These are phyloP conservation scores for Tetrapedia diversipes DNA, from an alignment of 2,888 invertebrate genomes.

Conservation along the genomic window DNA sequence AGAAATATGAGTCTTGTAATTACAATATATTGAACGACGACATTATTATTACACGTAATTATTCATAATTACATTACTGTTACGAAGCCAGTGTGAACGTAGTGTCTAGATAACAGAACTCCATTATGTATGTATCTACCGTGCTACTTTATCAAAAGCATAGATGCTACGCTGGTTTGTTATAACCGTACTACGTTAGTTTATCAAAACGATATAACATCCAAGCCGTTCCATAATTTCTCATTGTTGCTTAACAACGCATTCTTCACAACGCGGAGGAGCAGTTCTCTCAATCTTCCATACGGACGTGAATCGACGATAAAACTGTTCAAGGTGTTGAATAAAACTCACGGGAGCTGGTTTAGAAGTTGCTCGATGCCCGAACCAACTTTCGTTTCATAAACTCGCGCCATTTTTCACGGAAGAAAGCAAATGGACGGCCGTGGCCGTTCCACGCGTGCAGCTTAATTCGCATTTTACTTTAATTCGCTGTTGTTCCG, in stretches of 20 bases:
- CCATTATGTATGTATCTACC: no score
- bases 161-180: no score
- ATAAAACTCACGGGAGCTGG: background rate
- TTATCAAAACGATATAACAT: background rate
- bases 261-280: background rate
- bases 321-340: background rate
- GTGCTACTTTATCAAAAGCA: no score
- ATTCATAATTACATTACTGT: no score
- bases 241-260: no score
- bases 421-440: background rate
- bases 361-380: conserved; percentile 12
- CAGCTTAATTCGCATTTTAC: conserved; percentile 37
- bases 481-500: conserved; percentile 55
- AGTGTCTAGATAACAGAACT: no score
- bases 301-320: conserved; percentile 4
- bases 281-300: background rate
- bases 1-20: no score
- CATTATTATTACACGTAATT: no score
- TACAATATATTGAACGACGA: no score
- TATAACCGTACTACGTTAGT: background rate
- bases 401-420: conserved; percentile 20
- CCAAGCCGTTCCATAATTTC: no score
- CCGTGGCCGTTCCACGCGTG: background rate
- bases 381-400: conserved; percentile 14
- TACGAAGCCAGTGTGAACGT: no score